A percentile compares a stretch with the other conserved stretches of the same genome.
Evolutionary conservation across 2,113 vertebrate genomes (phyloP).

Genomic region (Charadrius vociferus): DNA sequence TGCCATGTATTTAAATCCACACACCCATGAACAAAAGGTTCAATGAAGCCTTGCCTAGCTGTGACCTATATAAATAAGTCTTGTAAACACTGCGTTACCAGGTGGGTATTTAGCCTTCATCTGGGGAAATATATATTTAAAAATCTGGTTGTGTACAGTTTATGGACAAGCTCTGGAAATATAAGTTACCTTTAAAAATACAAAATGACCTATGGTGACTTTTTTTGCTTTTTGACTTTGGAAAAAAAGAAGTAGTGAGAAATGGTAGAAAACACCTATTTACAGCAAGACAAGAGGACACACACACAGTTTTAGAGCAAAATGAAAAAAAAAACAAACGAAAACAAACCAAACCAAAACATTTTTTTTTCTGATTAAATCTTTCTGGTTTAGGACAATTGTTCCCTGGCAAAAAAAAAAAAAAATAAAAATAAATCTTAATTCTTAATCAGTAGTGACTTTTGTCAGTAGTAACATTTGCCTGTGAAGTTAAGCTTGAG

Average conservation of each 20-base stretch:
- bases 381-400: background rate
- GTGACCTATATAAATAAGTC: background rate
- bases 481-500: background rate
- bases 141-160: background rate
- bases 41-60: background rate
- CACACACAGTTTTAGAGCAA: background rate
- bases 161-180: background rate
- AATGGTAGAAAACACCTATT: background rate
- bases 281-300: background rate
- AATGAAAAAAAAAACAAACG: background rate
- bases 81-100: background rate
- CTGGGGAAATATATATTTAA: background rate
- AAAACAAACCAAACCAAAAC: no score
- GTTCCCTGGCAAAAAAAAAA: rapidly evolving
- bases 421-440: background rate
- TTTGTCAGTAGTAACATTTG: background rate
- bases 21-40: background rate
- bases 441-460: background rate
- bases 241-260: background rate
- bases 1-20: background rate
- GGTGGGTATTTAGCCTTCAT: background rate
- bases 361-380: background rate
- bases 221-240: background rate
- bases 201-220: rapidly evolving
- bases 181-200: background rate